Conservation (phyloP, 1,140 invertebrate genomes). For the Helicorthomorpha holstii region DNA sequence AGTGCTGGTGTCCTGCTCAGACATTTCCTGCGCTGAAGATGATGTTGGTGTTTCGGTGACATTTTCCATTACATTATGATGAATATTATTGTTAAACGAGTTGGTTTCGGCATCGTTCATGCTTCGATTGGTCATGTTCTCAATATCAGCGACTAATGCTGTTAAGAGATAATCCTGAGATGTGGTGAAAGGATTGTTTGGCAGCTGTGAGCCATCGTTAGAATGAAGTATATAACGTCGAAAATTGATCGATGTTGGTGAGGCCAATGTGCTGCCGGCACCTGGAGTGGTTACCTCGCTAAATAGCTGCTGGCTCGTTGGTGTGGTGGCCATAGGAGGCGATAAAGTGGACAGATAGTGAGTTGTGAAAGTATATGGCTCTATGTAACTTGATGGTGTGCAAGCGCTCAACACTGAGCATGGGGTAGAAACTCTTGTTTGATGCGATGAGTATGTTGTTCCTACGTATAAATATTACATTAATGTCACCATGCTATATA, state of each 20-base stretch:
- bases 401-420: background rate
- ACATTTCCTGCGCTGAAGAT: no score
- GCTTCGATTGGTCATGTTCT: slow-evolving; percentile 6
- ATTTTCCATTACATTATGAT: no score
- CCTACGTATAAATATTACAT: background rate
- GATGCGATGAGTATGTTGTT: no score
- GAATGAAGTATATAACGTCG: background rate
- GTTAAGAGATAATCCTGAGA: background rate
- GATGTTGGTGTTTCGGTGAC: no score
- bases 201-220: background rate
- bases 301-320: slow-evolving; percentile 2
- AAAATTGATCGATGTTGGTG: background rate
- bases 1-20: no score
- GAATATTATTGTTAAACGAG: no score
- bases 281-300: slow-evolving; percentile 1
- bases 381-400: slow-evolving; percentile 3
- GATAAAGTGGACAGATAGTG: background rate
- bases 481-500: background rate
- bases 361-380: background rate
- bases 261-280: background rate
- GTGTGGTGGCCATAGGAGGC: slow-evolving; percentile 8
- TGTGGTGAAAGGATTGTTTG: background rate
- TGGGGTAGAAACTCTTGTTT: background rate
- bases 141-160: slow-evolving; percentile 4
- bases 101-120: no score